Evolutionary conservation across 2,113 vertebrate species (phyloP), one percentile per base, ranked within the genome.

Genomic region (Lasiurus cinereus): DNA sequence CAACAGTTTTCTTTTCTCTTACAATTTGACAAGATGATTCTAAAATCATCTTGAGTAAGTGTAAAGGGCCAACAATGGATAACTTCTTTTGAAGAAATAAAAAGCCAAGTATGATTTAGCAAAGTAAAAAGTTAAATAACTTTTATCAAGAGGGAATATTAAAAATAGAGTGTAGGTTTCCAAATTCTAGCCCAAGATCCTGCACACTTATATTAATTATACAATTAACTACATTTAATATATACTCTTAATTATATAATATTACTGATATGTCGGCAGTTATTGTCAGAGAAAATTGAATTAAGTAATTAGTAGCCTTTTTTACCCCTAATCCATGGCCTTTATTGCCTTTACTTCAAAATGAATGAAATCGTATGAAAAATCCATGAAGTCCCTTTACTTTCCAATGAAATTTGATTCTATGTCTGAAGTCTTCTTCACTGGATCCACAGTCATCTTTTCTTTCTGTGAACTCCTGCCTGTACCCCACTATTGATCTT

Each of bases 81-180:
- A 67, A 66, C 31, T 88, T 24, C 15, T 59, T 88, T 87, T 85
- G 67, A 91, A 70, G 29, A 88, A 89, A 66, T 80, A 12, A 67
- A 94, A 94, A 88, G 16, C 7, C 5, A 92, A 80, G 67, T 83
- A n/a, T 67, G 7, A 66, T 93, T 95, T 94, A 89, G 73, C 48
- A 87, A 76, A 95, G 67, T 54, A 59, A 72, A 83, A 83, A 46
- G n/a, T 36, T 92, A 39, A 72, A 18, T 88, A 59, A 74, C 16
- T 64, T 64, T 83, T 74, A 52, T 87, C n/a, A 87, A 87, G 69
- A 76, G 79, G 59, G 27, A 69, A 36, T 85, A 80, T 73, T 83
- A 43, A 27, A 50, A 85, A 77, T 72, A 84, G 22, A 83, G 1
- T 79, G 4, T 43, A 22, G 24, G 1, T 48, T 69, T 80, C 64